A percentile compares a stretch with the other conserved stretches of the same genome.
Conservation (phyloP, 2,888 invertebrate species). For the Zygaena filipendulae region DNA sequence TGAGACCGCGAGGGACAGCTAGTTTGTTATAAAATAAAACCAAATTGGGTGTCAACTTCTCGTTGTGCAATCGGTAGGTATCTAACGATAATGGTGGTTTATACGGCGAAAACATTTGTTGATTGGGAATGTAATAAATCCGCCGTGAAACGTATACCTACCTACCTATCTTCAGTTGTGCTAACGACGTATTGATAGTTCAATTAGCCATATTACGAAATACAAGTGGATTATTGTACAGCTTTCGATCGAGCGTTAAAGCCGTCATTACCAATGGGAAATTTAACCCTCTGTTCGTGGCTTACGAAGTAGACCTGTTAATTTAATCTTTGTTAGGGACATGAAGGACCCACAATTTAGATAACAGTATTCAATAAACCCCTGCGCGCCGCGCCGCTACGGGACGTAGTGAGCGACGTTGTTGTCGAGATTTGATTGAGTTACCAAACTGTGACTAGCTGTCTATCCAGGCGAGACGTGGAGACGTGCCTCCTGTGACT, state of each 20-base stretch:
- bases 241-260: slow-evolving; percentile 38
- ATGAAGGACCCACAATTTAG: slow-evolving; percentile 54
- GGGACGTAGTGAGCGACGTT: slow-evolving; percentile 31
- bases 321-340: slow-evolving; percentile 54
- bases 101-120: too few species aligned
- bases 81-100: too few species aligned
- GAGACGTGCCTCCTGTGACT: slow-evolving; percentile 17
- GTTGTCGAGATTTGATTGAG: slow-evolving; percentile 55
- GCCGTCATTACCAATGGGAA: slow-evolving; percentile 38
- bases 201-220: slow-evolving; percentile 47
- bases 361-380: slow-evolving; percentile 59
- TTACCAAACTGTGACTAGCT: slow-evolving; percentile 39
- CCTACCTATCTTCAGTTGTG: too few species aligned
- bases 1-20: too few species aligned
- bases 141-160: too few species aligned
- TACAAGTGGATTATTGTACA: slow-evolving; percentile 44
- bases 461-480: slow-evolving; percentile 21
- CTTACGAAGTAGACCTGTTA: slow-evolving; percentile 49
- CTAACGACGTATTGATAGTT: slow-evolving; percentile 30
- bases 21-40: too few species aligned
- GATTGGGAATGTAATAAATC: too few species aligned
- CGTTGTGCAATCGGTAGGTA: too few species aligned
- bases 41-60: too few species aligned
- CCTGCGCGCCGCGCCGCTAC: slow-evolving; percentile 36
- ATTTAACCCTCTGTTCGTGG: slow-evolving; percentile 30